Conservation (phyloP, 2,113 vertebrate species). For the Labrus mixtus region DNA sequence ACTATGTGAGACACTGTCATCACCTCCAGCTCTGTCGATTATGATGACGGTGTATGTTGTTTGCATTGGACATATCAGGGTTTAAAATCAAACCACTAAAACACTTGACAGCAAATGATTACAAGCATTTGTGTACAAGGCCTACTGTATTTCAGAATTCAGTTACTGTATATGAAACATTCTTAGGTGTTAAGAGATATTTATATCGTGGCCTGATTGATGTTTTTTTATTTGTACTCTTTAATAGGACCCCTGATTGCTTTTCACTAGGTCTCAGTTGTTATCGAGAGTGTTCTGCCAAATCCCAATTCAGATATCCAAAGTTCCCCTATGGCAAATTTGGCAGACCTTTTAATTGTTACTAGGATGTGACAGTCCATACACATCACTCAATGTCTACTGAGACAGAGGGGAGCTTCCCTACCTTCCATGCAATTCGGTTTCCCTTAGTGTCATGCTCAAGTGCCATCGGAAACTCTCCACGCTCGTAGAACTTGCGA, state of each 20-base stretch:
- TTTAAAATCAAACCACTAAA: conserved; percentile 21
- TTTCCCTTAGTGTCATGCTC: conserved; percentile 88
- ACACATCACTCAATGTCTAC: not conserved
- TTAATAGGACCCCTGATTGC: conserved; percentile 13
- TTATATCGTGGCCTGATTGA: not conserved
- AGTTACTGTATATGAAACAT: not conserved
- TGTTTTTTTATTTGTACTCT: conserved; percentile 3
- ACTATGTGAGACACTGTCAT: conserved; percentile 44
- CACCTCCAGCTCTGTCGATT: conserved; percentile 27
- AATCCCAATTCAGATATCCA: not conserved
- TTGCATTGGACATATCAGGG: conserved; percentile 26
- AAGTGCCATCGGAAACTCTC: conserved; percentile 92
- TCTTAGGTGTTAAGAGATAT: not conserved
- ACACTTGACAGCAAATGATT: conserved; percentile 24
- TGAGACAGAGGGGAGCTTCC: not conserved
- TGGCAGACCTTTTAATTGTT: not conserved
- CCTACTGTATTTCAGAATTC: not conserved
- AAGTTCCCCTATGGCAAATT: not conserved
- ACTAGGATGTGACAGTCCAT: conserved; percentile 8
- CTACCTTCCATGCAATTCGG: conserved; percentile 96
- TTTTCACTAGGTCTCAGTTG: too few relatives aligned
- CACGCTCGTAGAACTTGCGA: conserved; percentile 92
- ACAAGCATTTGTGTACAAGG: conserved; percentile 6
- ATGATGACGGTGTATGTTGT: conserved; percentile 52
- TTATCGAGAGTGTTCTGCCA: too few relatives aligned